Percentiles rank a stretch among this genome's conserved stretches.
These are phyloP conservation scores for Bugulina stolonifera DNA, from an alignment of 2,888 invertebrate genomes.

Conservation along the genomic window DNA sequence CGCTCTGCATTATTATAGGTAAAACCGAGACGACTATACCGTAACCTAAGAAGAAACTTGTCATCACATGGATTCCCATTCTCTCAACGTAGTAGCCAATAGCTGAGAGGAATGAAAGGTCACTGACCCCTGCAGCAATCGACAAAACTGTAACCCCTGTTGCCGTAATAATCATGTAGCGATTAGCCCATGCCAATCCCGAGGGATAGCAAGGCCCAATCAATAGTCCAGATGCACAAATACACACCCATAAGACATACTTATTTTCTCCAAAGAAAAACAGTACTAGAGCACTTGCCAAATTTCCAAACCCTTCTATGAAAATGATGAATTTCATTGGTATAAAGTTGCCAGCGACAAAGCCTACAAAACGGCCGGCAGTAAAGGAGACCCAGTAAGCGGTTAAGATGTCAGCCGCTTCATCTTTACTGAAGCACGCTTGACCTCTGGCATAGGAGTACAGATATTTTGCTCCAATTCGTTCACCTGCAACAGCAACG, in stretches of 20 bases:
- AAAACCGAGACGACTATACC: not conserved
- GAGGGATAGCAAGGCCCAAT: constrained; percentile 33
- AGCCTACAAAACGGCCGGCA: constrained; percentile 31
- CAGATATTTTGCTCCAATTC: constrained; percentile 1
- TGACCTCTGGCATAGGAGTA: constrained; percentile 11
- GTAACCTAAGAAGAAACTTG: constrained; percentile 3
- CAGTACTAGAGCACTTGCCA: constrained; percentile 30
- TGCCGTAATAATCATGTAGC: constrained; percentile 33
- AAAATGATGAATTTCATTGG: constrained; percentile 31
- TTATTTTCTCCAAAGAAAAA: constrained; percentile 31
- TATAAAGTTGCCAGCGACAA: constrained; percentile 30
- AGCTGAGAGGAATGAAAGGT: constrained; percentile 31
- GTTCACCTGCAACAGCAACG: constrained; percentile 9
- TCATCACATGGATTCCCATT: not conserved
- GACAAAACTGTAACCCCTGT: constrained; percentile 31
- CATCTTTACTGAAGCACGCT: constrained; percentile 31
- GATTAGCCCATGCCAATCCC: constrained; percentile 32
- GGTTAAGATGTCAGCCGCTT: constrained; percentile 33
- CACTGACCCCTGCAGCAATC: constrained; percentile 31
- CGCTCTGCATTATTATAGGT: constrained; percentile 12
- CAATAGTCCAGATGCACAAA: constrained; percentile 30
- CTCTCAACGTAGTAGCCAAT: constrained; percentile 29
- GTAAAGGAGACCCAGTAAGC: constrained; percentile 33
- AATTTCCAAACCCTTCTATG: constrained; percentile 30
- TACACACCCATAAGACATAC: constrained; percentile 31